Percentiles rank a stretch among this genome's conserved stretches.
These are phyloP conservation scores for Cygnus olor DNA, from an alignment of 2,797 vertebrate species.

Conservation along the genomic window DNA sequence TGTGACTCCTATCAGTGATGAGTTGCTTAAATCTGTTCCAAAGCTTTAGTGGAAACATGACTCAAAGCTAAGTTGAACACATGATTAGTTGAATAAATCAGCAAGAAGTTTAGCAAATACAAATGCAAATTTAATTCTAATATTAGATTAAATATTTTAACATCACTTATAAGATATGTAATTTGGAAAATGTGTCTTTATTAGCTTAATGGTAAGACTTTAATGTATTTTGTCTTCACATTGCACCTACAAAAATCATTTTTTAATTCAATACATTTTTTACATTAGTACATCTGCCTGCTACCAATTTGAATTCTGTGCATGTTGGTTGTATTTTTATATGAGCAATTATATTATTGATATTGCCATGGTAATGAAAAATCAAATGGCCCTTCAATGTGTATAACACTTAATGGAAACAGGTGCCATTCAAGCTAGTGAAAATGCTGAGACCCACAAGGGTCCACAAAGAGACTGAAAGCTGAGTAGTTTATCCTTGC, in stretches of 20 bases:
- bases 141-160: conserved; percentile 27
- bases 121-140: background rate
- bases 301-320: background rate
- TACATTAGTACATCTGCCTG: background rate
- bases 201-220: background rate
- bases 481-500: conserved; percentile 10
- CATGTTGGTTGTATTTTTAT: background rate
- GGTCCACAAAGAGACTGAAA: background rate
- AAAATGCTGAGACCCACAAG: background rate
- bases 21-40: background rate
- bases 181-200: background rate
- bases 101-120: background rate
- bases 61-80: background rate
- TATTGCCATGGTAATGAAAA: background rate
- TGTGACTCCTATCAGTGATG: background rate
- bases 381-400: background rate
- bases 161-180: background rate
- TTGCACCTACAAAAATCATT: background rate
- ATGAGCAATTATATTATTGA: conserved; percentile 12
- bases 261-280: background rate
- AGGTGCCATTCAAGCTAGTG: background rate
- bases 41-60: background rate
- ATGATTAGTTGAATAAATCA: background rate
- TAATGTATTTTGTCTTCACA: background rate
- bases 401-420: background rate